Base-by-base conservation (phyloP, 1,140 invertebrate species). In the Prorops nasuta region DNA sequence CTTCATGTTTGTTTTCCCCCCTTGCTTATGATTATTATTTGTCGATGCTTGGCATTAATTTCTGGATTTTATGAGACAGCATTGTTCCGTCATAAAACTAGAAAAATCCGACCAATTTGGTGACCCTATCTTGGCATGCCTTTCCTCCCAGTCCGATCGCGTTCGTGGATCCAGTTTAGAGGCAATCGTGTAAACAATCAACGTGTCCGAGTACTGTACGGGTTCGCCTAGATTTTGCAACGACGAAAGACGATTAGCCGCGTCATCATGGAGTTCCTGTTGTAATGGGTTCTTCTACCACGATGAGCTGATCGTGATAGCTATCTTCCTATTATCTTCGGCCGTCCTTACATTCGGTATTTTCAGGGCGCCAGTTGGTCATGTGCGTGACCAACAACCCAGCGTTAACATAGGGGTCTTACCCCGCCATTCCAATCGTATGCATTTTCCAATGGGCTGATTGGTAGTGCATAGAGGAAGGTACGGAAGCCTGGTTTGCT, bases 241-340 rank as follows among this genome's bases (percentile, higher is more conserved):
- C 1, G 58, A 48, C 7, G 52, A 42, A 14, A 64, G 9, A 43
- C 60, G 49, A 35, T 56, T 58, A 7, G 41, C 37, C 4, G 58
- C 24, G 4, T 19, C 47, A 37, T 57, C 58, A 1, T 52, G 17
- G 9, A 63, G 44, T 10, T 51, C 34, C n/a, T 54, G 24, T 9
- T 63, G 15, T n/a, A n/a, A n/a, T n/a, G n/a, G n/a, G n/a, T n/a
- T n/a, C n/a, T n/a, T n/a, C n/a, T n/a, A n/a, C n/a, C n/a, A n/a
- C n/a, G n/a, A n/a, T n/a, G n/a, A n/a, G n/a, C n/a, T n/a, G n/a
- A n/a, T n/a, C n/a, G n/a, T n/a, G n/a, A n/a, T n/a, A n/a, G n/a
- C n/a, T n/a, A n/a, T n/a, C n/a, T n/a, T n/a, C n/a, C n/a, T n/a
- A n/a, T n/a, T n/a, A n/a, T n/a, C n/a, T n/a, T n/a, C n/a, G n/a